These are phyloP conservation scores for Rousettus madagascariensis DNA, from an alignment of 2,797 vertebrate genomes.

Conservation along the genomic window DNA sequence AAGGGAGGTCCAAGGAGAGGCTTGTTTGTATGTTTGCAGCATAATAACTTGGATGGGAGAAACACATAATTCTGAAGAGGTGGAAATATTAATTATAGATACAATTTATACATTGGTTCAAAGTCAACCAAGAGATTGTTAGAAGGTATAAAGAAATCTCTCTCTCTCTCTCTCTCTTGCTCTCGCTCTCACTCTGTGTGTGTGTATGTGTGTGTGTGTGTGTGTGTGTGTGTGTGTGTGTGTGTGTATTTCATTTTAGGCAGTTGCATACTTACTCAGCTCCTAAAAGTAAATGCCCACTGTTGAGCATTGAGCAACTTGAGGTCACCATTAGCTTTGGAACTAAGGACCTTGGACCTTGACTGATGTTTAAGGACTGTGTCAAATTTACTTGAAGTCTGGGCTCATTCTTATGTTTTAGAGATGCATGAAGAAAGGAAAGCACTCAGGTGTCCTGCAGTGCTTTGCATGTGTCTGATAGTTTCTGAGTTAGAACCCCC, in stretches of 20 bases:
- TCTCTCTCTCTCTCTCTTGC: no score
- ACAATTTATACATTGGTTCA: constrained; percentile 5
- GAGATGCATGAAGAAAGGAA: background rate
- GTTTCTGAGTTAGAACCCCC: background rate
- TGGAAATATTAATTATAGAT: constrained; percentile 28
- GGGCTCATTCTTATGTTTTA: background rate
- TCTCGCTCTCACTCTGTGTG: no score
- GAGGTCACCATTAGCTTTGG: background rate
- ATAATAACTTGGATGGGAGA: background rate
- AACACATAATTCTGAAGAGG: background rate
- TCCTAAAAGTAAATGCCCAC: background rate
- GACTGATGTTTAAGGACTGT: background rate
- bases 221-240: background rate
- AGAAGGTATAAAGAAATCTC: background rate
- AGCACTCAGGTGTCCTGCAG: background rate
- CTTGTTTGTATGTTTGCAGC: background rate
- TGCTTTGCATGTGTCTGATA: background rate
- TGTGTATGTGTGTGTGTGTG: background rate
- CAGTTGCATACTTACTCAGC: background rate
- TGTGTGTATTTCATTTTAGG: background rate
- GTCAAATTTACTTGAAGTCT: background rate
- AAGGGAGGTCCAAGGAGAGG: no score
- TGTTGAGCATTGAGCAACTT: background rate
- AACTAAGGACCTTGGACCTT: background rate
- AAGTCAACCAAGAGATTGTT: background rate